Evolutionary conservation across 2,797 vertebrate species (phyloP), one percentile per base, ranked within the genome.

Genomic region (Simalia tracyae): DNA sequence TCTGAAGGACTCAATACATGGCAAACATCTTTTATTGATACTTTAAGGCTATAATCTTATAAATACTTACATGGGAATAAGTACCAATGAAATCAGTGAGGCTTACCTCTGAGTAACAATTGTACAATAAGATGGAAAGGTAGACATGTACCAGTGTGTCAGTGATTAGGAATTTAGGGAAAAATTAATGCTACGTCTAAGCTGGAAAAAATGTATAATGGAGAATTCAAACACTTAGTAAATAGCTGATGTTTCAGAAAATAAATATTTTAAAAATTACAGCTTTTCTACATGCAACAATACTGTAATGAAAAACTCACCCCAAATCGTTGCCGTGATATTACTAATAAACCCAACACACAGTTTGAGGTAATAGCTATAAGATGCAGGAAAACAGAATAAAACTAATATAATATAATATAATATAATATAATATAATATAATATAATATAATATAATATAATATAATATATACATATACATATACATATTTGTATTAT

Each of bases 1-100:
- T 93, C 94, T 97, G 95, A 97, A 92, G 96, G 95, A 94, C 95
- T 96, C 94, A 88, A 94, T 94, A 95, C 85, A 95, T 92, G 92
- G 93, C 92, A 93, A 95, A 89, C 86, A 91, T 89, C 93, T 95
- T 96, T 92, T 88, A n/a, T 88, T 92, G 96, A 89, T 94, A 64
- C 81, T 95, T 96, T 96, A 96, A 66, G 28, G 12, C 42, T 68
- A 19, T 26, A 64, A 24, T 50, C 28, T 54, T 86, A 86, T 60
- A 60, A 57, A 57, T 0, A 86, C 19, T 59, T 31, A 31, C 28
- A n/a, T 36, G 1, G 11, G 26, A 64, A 88, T 50, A 85, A 56
- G 26, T 22, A n/a, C 26, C 46, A 63, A 66, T 88, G 46, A 88
- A 86, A 66, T 68, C 28, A 68, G 17, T 54, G 26, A 54, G 2